Evolutionary conservation across 2,797 vertebrate species (phyloP).

Genomic region (Varecia variegata): DNA sequence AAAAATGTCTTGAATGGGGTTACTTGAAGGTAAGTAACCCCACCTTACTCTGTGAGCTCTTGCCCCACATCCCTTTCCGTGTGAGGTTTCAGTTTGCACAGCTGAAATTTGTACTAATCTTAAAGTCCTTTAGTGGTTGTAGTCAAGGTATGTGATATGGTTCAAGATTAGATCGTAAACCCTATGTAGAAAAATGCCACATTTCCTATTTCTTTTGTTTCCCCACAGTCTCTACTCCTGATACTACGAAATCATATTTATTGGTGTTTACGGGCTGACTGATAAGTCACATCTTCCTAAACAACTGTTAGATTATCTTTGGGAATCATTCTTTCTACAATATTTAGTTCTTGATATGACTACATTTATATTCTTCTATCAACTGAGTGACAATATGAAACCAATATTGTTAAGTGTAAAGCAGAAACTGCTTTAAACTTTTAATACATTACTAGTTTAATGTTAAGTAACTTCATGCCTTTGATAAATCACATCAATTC

Average conservation of each 20-base stretch:
- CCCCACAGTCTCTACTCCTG: background rate
- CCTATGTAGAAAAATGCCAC: background rate
- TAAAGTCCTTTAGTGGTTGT: background rate
- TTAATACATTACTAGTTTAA: slow-evolving; percentile 17
- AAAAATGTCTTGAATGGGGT: slow-evolving; percentile 43
- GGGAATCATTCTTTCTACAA: background rate
- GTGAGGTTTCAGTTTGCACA: slow-evolving; percentile 28
- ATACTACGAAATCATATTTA: slow-evolving; percentile 6
- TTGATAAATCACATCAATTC: background rate
- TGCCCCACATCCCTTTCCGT: background rate
- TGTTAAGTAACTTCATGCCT: background rate
- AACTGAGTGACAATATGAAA: background rate
- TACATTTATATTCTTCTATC: background rate
- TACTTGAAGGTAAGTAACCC: too few species aligned
- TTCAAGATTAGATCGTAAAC: slow-evolving; percentile 17
- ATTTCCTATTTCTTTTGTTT: background rate
- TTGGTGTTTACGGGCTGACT: background rate
- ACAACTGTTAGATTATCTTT: background rate
- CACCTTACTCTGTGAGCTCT: background rate
- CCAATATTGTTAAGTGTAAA: background rate
- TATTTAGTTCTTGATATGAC: background rate
- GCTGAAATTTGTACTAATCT: background rate
- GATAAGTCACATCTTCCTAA: background rate
- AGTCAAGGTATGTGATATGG: background rate
- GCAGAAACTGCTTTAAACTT: background rate